Conservation (phyloP, 2,888 invertebrate genomes). For the Lepidocyrtoides sp. region DNA sequence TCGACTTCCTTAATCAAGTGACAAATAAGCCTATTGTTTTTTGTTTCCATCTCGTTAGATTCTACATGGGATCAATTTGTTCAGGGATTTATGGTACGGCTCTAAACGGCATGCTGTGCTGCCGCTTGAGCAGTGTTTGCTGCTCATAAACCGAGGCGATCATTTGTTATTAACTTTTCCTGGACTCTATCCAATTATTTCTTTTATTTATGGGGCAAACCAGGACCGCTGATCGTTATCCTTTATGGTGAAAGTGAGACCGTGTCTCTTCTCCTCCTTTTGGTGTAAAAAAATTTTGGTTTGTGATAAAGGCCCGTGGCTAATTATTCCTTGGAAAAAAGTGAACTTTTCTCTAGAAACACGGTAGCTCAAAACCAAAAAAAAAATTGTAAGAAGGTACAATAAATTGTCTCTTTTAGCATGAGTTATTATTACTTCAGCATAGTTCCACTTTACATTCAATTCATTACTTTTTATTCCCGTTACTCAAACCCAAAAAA, state of each 20-base stretch:
- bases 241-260: neutral
- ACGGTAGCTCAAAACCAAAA: too few relatives aligned
- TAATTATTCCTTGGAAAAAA: too few relatives aligned
- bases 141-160: constrained; percentile 31
- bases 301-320: too few relatives aligned
- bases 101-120: neutral
- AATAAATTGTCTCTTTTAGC: too few relatives aligned
- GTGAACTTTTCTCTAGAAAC: too few relatives aligned
- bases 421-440: too few relatives aligned
- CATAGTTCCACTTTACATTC: neutral
- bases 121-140: neutral
- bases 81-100: constrained; percentile 41
- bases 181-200: constrained; percentile 56
- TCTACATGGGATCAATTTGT: constrained; percentile 50
- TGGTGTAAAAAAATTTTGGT: too few relatives aligned
- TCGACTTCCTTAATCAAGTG: constrained; percentile 40
- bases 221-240: too few relatives aligned
- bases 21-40: constrained; percentile 63
- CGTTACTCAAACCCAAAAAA: too few relatives aligned
- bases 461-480: too few relatives aligned
- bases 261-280: too few relatives aligned
- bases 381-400: too few relatives aligned
- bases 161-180: constrained; percentile 56
- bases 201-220: constrained; percentile 13
- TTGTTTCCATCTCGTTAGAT: constrained; percentile 64